phyloP scores from a whole-genome alignment of 2,888 invertebrate species.

The Catonia carolina region DNA sequence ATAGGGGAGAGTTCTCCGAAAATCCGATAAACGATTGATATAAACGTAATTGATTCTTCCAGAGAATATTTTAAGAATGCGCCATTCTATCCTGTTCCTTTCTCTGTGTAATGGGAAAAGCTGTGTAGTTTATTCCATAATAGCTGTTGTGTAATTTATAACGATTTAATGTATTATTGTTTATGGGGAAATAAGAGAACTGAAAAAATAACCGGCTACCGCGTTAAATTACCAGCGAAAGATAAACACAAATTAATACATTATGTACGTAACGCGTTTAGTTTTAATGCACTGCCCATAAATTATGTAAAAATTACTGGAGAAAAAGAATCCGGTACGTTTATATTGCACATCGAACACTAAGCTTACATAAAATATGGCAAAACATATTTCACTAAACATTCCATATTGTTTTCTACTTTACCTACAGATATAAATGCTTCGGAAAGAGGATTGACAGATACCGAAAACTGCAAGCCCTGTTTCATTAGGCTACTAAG shows the following conservation, averaged over 20 bases:
- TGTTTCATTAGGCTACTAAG: no score
- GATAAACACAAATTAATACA: background rate
- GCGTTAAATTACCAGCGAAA: background rate
- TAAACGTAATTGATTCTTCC: background rate
- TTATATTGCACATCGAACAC: background rate
- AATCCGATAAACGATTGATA: conserved; percentile 5
- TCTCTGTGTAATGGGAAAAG: background rate
- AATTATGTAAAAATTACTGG: background rate
- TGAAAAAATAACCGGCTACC: background rate
- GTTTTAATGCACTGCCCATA: background rate
- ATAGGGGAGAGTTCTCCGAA: background rate
- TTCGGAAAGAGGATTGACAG: no score
- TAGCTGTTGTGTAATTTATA: conserved; percentile 6
- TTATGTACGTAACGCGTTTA: background rate
- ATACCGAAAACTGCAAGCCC: no score
- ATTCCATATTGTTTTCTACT: background rate
- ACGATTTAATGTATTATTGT: background rate
- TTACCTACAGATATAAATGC: background rate
- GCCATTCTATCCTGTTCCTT: conserved; percentile 5
- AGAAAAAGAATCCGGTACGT: background rate
- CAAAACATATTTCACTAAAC: background rate
- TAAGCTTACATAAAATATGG: background rate
- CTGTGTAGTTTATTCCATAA: background rate
- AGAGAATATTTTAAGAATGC: background rate
- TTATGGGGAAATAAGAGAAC: background rate